Percentiles rank a stretch among this genome's conserved stretches.
Evolutionary conservation across 2,797 vertebrate genomes (phyloP).

Genomic region (Emys orbicularis): DNA sequence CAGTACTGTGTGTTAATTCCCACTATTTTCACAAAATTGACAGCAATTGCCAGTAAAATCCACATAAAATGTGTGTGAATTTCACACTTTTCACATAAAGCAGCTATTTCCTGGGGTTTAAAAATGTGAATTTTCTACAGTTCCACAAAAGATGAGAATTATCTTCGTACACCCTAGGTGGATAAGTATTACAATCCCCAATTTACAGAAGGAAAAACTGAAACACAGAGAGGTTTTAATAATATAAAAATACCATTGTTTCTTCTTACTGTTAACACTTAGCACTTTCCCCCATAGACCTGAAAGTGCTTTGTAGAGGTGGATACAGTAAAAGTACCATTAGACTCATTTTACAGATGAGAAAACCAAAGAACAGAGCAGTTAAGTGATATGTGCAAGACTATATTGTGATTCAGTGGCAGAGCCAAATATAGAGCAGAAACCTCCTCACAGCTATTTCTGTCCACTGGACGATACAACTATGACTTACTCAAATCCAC

Average conservation of each 20-base stretch:
- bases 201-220: background rate
- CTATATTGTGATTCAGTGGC: background rate
- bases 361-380: rapidly evolving
- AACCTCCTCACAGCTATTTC: background rate
- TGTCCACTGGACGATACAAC: rapidly evolving
- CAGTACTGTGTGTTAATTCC: background rate
- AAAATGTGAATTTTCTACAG: background rate
- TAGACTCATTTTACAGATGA: rapidly evolving
- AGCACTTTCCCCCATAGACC: background rate
- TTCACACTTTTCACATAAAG: background rate
- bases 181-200: rapidly evolving
- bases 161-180: rapidly evolving
- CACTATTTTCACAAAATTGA: background rate
- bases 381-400: rapidly evolving
- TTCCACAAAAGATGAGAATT: rapidly evolving
- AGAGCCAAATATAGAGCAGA: rapidly evolving
- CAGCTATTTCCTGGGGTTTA: background rate
- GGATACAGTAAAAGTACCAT: rapidly evolving
- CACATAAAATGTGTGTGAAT: background rate
- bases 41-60: background rate
- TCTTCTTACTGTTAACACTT: background rate
- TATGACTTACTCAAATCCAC: background rate
- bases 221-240: background rate
- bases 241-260: background rate
- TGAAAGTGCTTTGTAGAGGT: background rate